Evolutionary conservation across 2,888 invertebrate genomes (phyloP).

Genomic region (Pandemis cinnamomeana): DNA sequence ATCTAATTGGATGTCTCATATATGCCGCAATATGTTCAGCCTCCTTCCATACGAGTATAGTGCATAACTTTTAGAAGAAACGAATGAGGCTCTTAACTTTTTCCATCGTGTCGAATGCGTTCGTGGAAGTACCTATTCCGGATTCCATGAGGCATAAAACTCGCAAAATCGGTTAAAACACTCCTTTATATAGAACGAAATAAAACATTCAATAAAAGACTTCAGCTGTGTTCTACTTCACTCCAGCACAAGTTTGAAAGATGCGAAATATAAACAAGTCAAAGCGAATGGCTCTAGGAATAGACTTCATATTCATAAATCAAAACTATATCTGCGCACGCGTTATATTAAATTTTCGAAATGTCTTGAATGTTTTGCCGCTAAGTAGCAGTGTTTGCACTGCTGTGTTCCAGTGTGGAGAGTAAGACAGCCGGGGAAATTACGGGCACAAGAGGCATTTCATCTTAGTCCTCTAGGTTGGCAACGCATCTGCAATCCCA

Average conservation of each 20-base stretch:
- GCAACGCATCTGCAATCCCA: no score
- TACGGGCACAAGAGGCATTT: no score
- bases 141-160: neutral
- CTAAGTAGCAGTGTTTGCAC: no score
- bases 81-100: no score
- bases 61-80: neutral
- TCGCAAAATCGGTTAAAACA: neutral
- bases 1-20: neutral
- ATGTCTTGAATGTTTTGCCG: no score
- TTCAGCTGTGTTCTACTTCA: conserved; percentile 6
- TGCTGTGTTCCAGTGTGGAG: no score
- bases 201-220: neutral
- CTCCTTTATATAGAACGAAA: no score
- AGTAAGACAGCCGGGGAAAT: no score
- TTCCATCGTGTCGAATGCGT: no score
- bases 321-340: neutral
- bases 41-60: neutral
- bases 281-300: neutral
- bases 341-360: neutral
- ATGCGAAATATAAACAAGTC: conserved; percentile 31
- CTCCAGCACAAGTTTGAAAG: conserved; percentile 19
- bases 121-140: neutral
- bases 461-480: no score
- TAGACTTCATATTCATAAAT: conserved; percentile 1
- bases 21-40: neutral